Percentiles rank a stretch among this genome's conserved stretches.
Evolutionary conservation across 2,888 invertebrate genomes (phyloP).

Genomic region (Cheiracanthium punctorium): DNA sequence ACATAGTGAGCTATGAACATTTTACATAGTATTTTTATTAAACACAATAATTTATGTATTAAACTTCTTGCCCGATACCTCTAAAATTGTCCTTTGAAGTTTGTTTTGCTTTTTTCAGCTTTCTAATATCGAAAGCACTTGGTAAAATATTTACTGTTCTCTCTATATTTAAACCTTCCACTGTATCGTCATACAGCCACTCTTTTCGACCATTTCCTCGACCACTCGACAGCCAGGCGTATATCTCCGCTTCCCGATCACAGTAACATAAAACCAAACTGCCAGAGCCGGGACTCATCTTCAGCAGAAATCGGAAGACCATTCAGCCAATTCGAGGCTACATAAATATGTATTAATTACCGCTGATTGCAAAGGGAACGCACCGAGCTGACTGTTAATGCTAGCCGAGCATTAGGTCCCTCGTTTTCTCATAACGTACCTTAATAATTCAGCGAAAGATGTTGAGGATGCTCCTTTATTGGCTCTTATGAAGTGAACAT

Average conservation of each 20-base stretch:
- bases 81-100: too few species aligned
- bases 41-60: too few species aligned
- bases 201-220: too few species aligned
- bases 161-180: too few species aligned
- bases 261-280: neutral
- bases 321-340: neutral
- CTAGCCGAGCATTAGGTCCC: slow-evolving; percentile 42
- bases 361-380: slow-evolving; percentile 39
- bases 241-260: neutral
- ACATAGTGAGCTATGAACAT: too few species aligned
- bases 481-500: slow-evolving; percentile 64
- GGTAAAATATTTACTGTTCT: too few species aligned
- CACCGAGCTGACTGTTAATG: slow-evolving; percentile 36
- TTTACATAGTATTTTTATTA: too few species aligned
- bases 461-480: slow-evolving; percentile 58
- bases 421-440: slow-evolving; percentile 8
- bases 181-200: too few species aligned
- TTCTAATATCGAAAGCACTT: too few species aligned
- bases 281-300: neutral
- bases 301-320: neutral
- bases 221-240: too few species aligned
- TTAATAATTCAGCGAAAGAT: slow-evolving; percentile 52
- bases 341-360: slow-evolving; percentile 66
- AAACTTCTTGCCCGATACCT: too few species aligned
- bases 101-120: too few species aligned